Percentiles rank a stretch among this genome's conserved stretches.
Evolutionary conservation across 2,113 vertebrate species (phyloP).

Genomic region (Cololabis saira): DNA sequence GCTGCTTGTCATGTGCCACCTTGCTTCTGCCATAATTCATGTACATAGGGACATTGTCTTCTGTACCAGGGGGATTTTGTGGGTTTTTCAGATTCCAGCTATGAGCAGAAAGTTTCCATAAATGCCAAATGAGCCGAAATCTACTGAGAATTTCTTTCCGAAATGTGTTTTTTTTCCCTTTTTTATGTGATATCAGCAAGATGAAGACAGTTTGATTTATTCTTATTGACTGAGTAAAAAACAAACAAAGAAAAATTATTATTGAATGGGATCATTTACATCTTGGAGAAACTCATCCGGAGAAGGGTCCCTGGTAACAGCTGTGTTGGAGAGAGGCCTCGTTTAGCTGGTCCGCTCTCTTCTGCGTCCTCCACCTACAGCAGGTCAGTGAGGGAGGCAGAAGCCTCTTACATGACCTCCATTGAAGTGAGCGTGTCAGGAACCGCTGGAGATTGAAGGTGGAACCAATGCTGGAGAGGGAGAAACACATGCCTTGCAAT

Average conservation of each 20-base stretch:
- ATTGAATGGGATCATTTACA: constrained; percentile 52
- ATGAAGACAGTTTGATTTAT: background rate
- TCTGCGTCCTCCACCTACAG: constrained; percentile 55
- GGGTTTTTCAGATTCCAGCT: constrained; percentile 50
- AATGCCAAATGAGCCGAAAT: constrained; percentile 41
- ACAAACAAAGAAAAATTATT: constrained; percentile 29
- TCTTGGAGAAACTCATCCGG: constrained; percentile 55
- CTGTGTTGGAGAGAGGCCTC: constrained; percentile 57
- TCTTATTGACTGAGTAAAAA: background rate
- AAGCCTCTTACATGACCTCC: constrained; percentile 74
- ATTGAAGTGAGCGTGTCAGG: constrained; percentile 63
- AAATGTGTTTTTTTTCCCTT: constrained; percentile 56
- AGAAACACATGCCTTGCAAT: constrained; percentile 72
- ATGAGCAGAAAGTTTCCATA: constrained; percentile 37
- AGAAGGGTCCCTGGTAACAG: constrained; percentile 71
- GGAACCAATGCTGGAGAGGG: constrained; percentile 57
- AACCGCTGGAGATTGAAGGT: constrained; percentile 68
- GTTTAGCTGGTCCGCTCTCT: constrained; percentile 32
- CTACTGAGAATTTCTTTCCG: constrained; percentile 40
- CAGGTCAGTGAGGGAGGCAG: constrained; percentile 59
- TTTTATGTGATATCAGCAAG: constrained; percentile 42
- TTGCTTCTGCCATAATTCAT: constrained; percentile 70
- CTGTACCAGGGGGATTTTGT: constrained; percentile 61
- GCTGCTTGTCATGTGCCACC: constrained; percentile 70
- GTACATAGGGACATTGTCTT: constrained; percentile 62